These are phyloP conservation scores for Sesia apiformis DNA, from an alignment of 2,888 invertebrate species.

Conservation along the genomic window DNA sequence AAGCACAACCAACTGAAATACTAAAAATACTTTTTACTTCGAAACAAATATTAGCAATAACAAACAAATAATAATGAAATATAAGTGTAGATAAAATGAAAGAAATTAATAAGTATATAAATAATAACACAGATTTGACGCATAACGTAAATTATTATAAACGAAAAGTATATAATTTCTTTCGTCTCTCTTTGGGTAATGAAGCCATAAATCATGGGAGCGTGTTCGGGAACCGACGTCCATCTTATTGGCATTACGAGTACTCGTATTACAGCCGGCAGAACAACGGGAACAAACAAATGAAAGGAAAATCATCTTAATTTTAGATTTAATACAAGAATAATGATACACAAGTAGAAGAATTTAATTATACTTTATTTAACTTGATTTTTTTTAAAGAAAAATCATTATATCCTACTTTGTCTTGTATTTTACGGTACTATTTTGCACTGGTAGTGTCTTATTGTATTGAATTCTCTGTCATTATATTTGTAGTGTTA, in stretches of 20 bases:
- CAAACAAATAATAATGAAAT: not conserved
- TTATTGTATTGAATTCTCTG: no score
- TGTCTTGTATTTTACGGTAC: no score
- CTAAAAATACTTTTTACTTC: no score
- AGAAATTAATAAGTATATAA: not conserved
- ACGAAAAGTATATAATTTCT: conserved; percentile 17
- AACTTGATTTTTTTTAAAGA: no score
- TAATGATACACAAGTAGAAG: no score
- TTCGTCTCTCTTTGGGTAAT: conserved; percentile 20
- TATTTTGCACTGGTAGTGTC: no score
- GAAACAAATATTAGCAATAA: not conserved
- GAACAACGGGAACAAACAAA: conserved; percentile 8
- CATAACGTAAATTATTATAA: conserved; percentile 16
- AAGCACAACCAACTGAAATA: no score
- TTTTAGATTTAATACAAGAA: not conserved
- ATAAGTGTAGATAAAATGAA: conserved; percentile 5
- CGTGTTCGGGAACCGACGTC: conserved; percentile 20
- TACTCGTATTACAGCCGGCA: conserved; percentile 12
- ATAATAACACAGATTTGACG: no score
- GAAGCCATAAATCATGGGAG: conserved; percentile 30
- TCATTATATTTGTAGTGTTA: no score
- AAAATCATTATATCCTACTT: no score
- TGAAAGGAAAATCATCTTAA: conserved; percentile 10
- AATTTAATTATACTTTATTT: no score
- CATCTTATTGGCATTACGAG: conserved; percentile 31